Base-by-base conservation (phyloP, 2,113 vertebrate species). In the Pitta sordida region DNA sequence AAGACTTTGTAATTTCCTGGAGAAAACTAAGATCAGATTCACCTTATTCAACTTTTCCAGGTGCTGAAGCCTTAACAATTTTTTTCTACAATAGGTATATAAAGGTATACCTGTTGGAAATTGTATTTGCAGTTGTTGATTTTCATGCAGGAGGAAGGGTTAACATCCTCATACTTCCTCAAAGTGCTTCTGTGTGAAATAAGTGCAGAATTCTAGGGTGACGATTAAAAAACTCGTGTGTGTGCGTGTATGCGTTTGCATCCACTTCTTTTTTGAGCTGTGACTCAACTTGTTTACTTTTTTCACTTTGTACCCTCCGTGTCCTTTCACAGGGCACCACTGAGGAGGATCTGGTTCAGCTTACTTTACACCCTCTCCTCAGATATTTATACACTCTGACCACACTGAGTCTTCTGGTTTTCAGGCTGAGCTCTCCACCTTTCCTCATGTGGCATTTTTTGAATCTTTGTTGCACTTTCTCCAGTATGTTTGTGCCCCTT, bases 171-270 rank as follows among this genome's bases (percentile, higher is more conserved):
- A 9, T 65, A 20, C 32, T 55, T 70, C n/a, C 36, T 88, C 85
- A 65, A 74, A 24, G 83, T 74, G 83, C 67, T 88, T 27, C 51
- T 94, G 39, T 81, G 88, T 95, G 70, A 85, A 88, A 34, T 58
- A 86, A 83, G 49, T 32, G 63, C 59, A 78, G 0, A 15, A 19
- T 80, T 29, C 36, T 84, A 32, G 30, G 5, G 7, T 32, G 46
- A 30, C 80, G 68, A 81, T 83, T 85, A 76, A 62, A 62, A 55
- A 67, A 22, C 22, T 9, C 10, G 13, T 15, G 16, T 14, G 6
- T 22, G 18, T 49, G 23, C 34, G 60, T 4, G 1, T 7, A 4
- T 3, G 19, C 1, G 0, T 13, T 63, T 65, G 62, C 32, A 39
- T 60, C 48, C 37, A 16, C 51, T 80, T 79, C 69, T 51, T 84